A percentile compares a stretch with the other conserved stretches of the same genome.
Conservation (phyloP, 2,888 invertebrate species). For the Heliconius erato region DNA sequence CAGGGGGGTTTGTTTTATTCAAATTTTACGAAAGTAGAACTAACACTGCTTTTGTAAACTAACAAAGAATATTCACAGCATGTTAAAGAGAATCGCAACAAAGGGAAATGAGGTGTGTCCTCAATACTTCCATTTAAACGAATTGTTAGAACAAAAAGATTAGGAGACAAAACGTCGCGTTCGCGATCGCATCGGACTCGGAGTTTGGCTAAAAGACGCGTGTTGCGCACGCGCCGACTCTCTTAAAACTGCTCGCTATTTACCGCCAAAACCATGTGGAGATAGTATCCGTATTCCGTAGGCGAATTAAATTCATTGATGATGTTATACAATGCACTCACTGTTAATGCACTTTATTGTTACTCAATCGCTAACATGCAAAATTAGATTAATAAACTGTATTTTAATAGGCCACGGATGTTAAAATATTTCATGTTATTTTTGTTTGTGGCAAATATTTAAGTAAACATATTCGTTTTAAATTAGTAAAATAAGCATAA, state of each 20-base stretch:
- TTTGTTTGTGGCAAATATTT: neutral
- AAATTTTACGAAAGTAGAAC: conserved; percentile 81
- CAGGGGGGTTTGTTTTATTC: conserved; percentile 68
- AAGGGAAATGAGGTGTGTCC: conserved; percentile 80
- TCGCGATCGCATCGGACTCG: conserved; percentile 77
- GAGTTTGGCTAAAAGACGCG: conserved; percentile 73
- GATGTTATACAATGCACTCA: conserved; percentile 72
- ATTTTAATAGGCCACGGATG: neutral
- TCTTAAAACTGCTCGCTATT: conserved; percentile 75
- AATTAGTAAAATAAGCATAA: neutral
- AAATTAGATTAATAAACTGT: conserved; percentile 58
- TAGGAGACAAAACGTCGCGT: conserved; percentile 80
- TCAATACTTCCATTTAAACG: conserved; percentile 81
- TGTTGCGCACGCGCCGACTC: conserved; percentile 81
- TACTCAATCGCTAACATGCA: conserved; percentile 60
- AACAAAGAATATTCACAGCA: conserved; percentile 82
- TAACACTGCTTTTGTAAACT: conserved; percentile 78
- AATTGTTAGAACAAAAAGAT: conserved; percentile 72
- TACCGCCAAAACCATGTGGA: conserved; percentile 80
- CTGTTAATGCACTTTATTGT: conserved; percentile 60
- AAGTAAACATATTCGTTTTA: neutral
- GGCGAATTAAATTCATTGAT: conserved; percentile 74
- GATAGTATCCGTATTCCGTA: conserved; percentile 67
- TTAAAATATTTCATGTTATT: neutral
- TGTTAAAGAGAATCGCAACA: conserved; percentile 77